Base-by-base conservation (phyloP, 2,888 invertebrate species). In the Eristalis tenax region DNA sequence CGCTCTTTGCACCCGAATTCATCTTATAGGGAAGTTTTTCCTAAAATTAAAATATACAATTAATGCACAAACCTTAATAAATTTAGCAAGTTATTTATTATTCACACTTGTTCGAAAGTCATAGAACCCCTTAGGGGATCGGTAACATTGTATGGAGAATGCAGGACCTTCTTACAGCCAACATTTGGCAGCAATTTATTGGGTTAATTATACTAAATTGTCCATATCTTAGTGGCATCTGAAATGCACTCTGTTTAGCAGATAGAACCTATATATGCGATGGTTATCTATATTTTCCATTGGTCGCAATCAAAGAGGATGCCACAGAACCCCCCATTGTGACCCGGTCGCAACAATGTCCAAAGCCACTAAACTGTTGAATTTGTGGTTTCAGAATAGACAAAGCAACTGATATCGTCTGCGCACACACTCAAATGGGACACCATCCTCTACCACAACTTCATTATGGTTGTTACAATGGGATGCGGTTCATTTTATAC, bases 1-100 rank as follows among this genome's bases (percentile, higher is more conserved):
- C 95, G 91, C 95, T 96, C 89, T 94, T 93, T 40, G 94, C 94
- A 28, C 94, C 94, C 56, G 93, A 91, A 90, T 93, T 93, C 83
- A 93, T 93, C 91, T 93, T 93, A 82, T 93, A 93, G 63, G 91
- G 90, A 77, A 91, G 91, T 87, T 93, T 93, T 83, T 93, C 92
- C 92, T 92, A 90, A 32, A 89, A 43, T n/a, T 18, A 50, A 8
- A 90, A 66, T 15, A 65, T n/a, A 83, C 22, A 69, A 68, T n/a
- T 59, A 59, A 15, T 26, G 5, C 4, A 18, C 15, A 40, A 8
- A n/a, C 15, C 15, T 0, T 8, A 43, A 15, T 43, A n/a, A n/a
- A 2, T 2, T 43, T 43, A 11, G 15, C 4, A 11, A 11, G 3
- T n/a, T n/a, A n/a, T 43, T 4, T n/a, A 43, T 43, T 43, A 4